A percentile compares a stretch with the other conserved stretches of the same genome.
These are phyloP conservation scores for Aphis gossypii DNA, from an alignment of 1,140 invertebrate species.

Conservation along the genomic window DNA sequence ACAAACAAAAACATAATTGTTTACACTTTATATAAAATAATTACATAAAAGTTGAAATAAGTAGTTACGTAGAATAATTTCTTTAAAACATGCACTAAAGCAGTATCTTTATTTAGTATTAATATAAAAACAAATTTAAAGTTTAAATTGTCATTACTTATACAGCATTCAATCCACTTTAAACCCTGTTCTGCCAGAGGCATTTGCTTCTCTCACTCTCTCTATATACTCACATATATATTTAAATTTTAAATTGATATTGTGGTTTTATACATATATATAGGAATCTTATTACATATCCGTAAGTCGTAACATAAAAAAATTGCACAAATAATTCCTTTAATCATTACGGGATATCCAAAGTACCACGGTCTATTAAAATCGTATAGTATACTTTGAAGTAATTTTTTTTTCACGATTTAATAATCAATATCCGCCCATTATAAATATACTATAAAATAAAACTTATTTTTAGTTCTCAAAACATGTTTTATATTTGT, in stretches of 20 bases:
- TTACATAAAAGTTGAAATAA: background rate
- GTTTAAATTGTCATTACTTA: background rate
- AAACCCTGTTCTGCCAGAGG: background rate
- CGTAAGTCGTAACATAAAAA: background rate
- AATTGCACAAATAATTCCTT: background rate
- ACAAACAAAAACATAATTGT: background rate
- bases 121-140: background rate
- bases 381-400: background rate
- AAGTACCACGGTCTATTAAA: background rate
- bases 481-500: background rate
- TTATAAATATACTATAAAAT: background rate
- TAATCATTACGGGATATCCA: background rate
- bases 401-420: background rate
- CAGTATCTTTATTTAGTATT: background rate
- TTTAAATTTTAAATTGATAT: slow-evolving; percentile 3
- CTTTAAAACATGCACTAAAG: background rate
- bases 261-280: background rate
- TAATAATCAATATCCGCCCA: background rate
- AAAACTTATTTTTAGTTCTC: background rate
- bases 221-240: background rate
- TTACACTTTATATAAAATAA: background rate
- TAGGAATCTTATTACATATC: background rate
- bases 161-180: background rate
- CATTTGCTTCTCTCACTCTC: background rate
- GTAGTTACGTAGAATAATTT: background rate